phyloP scores from a whole-genome alignment of 2,888 invertebrate species.

The Hoplodrina ambigua region DNA sequence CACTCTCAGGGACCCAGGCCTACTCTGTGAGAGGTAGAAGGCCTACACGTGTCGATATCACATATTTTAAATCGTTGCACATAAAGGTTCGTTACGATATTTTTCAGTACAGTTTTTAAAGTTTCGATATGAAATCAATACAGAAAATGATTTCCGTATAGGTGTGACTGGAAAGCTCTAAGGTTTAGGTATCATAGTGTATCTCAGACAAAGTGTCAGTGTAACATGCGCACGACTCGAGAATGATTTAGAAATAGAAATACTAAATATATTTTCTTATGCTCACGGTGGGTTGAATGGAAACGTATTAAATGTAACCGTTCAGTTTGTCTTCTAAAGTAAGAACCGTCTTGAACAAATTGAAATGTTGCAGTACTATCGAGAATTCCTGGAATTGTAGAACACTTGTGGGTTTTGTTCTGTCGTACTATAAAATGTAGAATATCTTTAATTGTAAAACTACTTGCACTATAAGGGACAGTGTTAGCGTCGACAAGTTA shows the following conservation, averaged over 20 bases:
- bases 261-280: slow-evolving; percentile 7
- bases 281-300: neutral
- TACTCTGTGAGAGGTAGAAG: neutral
- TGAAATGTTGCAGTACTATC: slow-evolving; percentile 5
- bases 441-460: neutral
- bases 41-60: neutral
- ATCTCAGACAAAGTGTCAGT: neutral
- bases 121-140: neutral
- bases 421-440: neutral
- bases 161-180: too few relatives aligned
- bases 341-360: slow-evolving; percentile 14
- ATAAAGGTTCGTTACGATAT: too few relatives aligned
- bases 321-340: slow-evolving; percentile 3
- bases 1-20: too few relatives aligned
- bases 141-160: neutral
- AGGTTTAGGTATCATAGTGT: too few relatives aligned
- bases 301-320: neutral
- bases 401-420: neutral
- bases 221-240: too few relatives aligned
- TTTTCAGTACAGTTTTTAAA: neutral
- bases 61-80: neutral
- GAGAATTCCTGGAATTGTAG: neutral
- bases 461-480: neutral
- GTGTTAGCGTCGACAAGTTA: neutral
- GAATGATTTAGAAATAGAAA: slow-evolving; percentile 20